Evolutionary conservation across 1,140 invertebrate species (phyloP), one percentile per base, ranked within the genome.

Genomic region (Oncopodura yosiiana): DNA sequence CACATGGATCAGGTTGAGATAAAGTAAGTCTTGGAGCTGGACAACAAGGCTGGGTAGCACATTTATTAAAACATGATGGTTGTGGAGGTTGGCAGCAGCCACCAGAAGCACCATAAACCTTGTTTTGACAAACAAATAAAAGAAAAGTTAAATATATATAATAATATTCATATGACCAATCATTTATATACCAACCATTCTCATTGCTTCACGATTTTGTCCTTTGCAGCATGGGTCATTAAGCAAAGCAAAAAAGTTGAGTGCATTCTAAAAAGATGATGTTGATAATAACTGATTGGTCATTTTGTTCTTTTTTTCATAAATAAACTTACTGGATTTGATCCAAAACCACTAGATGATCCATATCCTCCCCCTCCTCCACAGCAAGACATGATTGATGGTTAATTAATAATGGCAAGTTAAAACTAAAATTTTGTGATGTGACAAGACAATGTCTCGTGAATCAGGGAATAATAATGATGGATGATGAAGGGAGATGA

Each of bases 331-430:
- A n/a, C n/a, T n/a, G n/a, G n/a, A n/a, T n/a, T n/a, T n/a, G n/a
- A n/a, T n/a, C n/a, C n/a, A n/a, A n/a, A n/a, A n/a, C n/a, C n/a
- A n/a, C n/a, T n/a, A n/a, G n/a, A n/a, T n/a, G n/a, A n/a, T n/a
- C n/a, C n/a, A n/a, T n/a, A n/a, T n/a, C 34, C 43, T 9, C 54
- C 38, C 21, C 38, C 38, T 37, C 54, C 39, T 23, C 49, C 54
- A 36, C 54, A 38, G 18, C 50, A 53, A 51, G 49, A 51, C 49
- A 51, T 51, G n/a, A 26, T 51, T 39, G 29, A 51, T 27, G 21
- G n/a, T 38, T 21, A 30, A 45, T 18, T 27, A n/a, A n/a, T n/a
- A n/a, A n/a, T n/a, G n/a, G n/a, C n/a, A n/a, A n/a, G n/a, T n/a
- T n/a, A n/a, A n/a, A n/a, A n/a, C n/a, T n/a, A n/a, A n/a, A n/a